Percentiles rank a stretch among this genome's conserved stretches.
Conservation (phyloP, 2,888 invertebrate species). For the Parthenolecanium corni region DNA sequence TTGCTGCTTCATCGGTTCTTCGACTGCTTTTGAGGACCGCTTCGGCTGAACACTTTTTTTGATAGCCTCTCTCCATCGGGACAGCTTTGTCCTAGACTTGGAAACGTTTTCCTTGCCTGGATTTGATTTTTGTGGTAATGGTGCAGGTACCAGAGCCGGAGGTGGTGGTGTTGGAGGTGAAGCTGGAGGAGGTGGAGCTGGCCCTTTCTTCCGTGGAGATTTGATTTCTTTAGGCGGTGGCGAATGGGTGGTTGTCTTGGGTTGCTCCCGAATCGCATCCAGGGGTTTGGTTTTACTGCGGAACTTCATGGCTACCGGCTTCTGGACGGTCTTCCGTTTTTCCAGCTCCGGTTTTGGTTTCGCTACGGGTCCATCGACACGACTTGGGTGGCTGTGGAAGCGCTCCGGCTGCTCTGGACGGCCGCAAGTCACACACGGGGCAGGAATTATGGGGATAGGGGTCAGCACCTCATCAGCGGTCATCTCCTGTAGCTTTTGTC, state of each 20-base stretch:
- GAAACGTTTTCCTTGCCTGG: not conserved
- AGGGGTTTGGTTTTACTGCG: constrained; percentile 4
- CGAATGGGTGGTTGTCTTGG: not conserved
- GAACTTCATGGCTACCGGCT: constrained; percentile 20
- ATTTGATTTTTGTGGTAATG: not conserved
- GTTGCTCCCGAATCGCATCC: not conserved
- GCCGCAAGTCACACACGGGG: constrained; percentile 17
- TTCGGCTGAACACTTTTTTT: constrained; percentile 3
- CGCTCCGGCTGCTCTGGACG: constrained; percentile 19
- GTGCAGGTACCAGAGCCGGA: too few relatives aligned
- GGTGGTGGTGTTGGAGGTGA: too few relatives aligned
- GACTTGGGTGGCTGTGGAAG: constrained; percentile 22
- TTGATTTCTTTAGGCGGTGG: too few relatives aligned
- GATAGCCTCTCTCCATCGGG: constrained; percentile 14
- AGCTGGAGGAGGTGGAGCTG: too few relatives aligned
- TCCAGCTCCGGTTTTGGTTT: not conserved
- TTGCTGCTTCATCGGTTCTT: not conserved
- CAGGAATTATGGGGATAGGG: not conserved
- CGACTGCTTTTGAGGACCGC: not conserved
- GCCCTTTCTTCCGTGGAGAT: too few relatives aligned
- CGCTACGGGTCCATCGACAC: not conserved
- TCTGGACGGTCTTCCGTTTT: constrained; percentile 13
- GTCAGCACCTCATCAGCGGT: not conserved
- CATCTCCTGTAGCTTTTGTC: not conserved
- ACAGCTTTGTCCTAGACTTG: constrained; percentile 3